Evolutionary conservation across 2,888 invertebrate genomes (phyloP).

Genomic region (Cylloceria caligata): DNA sequence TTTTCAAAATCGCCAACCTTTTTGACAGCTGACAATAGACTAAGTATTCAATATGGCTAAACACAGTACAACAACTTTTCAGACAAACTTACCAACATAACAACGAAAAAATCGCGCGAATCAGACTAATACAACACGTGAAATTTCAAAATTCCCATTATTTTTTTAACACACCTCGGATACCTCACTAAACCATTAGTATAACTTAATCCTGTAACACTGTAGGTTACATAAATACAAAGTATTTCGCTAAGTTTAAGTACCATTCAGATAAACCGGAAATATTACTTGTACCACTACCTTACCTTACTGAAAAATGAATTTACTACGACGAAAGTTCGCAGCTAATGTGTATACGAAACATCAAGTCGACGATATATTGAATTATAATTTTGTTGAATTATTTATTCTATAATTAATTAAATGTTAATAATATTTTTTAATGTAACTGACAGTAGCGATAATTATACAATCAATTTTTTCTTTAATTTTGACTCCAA

Average conservation of each 20-base stretch:
- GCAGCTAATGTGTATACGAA: not conserved
- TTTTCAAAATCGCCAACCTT: no score
- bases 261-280: conserved; percentile 3
- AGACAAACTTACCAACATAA: no score
- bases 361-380: not conserved
- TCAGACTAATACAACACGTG: no score
- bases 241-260: not conserved
- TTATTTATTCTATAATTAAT: not conserved
- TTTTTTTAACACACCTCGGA: no score
- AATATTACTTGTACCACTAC: conserved; percentile 25
- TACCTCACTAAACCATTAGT: no score
- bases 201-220: conserved; percentile 8
- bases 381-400: not conserved
- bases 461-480: no score
- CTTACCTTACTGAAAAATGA: conserved; percentile 8
- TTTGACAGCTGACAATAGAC: no score
- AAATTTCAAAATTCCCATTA: no score
- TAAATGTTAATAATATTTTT: not conserved
- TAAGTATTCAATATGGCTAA: no score
- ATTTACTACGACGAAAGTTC: not conserved
- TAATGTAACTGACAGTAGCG: not conserved
- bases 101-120: no score
- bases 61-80: no score
- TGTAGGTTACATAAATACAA: conserved; percentile 27
- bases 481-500: no score